These are phyloP conservation scores for Cantharis nigra DNA, from an alignment of 2,888 invertebrate species.

Conservation along the genomic window DNA sequence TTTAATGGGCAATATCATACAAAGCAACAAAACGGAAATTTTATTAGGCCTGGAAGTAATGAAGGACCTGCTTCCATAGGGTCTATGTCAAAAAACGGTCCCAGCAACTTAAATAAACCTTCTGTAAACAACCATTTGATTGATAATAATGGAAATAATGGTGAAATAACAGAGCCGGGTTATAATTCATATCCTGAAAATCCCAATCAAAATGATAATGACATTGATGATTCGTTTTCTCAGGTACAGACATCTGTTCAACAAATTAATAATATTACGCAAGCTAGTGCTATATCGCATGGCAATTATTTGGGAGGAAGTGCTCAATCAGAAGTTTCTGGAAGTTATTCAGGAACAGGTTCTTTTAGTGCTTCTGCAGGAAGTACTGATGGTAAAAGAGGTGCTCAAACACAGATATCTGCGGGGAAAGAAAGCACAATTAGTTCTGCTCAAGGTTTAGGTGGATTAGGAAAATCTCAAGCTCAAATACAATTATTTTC, in stretches of 20 bases:
- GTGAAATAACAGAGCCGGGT: neutral
- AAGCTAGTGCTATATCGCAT: slow-evolving; percentile 77
- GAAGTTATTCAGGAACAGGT: slow-evolving; percentile 76
- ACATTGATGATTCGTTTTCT: slow-evolving; percentile 70
- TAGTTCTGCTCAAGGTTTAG: slow-evolving; percentile 73
- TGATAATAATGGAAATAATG: neutral
- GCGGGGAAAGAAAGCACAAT: slow-evolving; percentile 76
- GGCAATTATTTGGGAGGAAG: slow-evolving; percentile 76
- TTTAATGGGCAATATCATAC: slow-evolving; percentile 42
- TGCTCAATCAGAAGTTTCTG: slow-evolving; percentile 82
- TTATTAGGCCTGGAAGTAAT: slow-evolving; percentile 14
- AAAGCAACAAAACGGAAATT: neutral
- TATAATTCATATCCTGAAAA: neutral
- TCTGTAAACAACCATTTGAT: neutral
- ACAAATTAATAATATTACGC: slow-evolving; percentile 64
- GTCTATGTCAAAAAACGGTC: slow-evolving; percentile 5
- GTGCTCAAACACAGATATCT: slow-evolving; percentile 70
- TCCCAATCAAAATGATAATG: neutral
- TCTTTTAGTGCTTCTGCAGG: slow-evolving; percentile 84
- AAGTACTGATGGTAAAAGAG: slow-evolving; percentile 74
- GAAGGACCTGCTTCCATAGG: slow-evolving; percentile 13
- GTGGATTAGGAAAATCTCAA: slow-evolving; percentile 76
- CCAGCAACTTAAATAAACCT: neutral
- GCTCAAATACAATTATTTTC: slow-evolving; percentile 76
- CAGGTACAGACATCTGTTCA: slow-evolving; percentile 72